Evolutionary conservation across 2,888 invertebrate species (phyloP), one percentile per base, ranked within the genome.

Genomic region (Pristionchus mayeri): DNA sequence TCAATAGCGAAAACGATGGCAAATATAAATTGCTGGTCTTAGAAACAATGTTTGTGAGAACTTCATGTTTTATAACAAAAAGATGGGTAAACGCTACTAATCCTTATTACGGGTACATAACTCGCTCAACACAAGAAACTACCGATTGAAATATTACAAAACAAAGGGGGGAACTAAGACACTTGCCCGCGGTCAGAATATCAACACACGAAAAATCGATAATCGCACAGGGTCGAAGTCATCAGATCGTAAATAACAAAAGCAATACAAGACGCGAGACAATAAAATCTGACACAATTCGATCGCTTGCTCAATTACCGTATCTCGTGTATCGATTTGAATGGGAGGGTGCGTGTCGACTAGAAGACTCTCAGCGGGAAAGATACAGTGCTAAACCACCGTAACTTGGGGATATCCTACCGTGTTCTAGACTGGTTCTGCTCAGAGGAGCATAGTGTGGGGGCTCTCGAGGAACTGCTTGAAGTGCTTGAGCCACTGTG

Each of bases 401-500:
- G 71, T 71, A 71, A n/a, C 24, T 6, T 21, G 71, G n/a, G 63
- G 63, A 50, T 50, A 76, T 50, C 76, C 71, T 71, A 67, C 67
- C 37, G 67, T 67, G n/a, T 50, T 18, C 27, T 50, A 18, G n/a
- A n/a, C n/a, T n/a, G n/a, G n/a, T n/a, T n/a, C n/a, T n/a, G 37
- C 67, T 86, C 96, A 98, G 92, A 98, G 95, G 88, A 99, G 95
- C 96, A 99, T 99, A 87, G 96, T 96, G 89, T 96, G 95, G 40
- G 99, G 99, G 93, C 97, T 96, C 94, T 98, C 98, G 88, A 99
- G 94, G 93, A 95, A 96, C 86, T 95, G 95, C 91, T 96, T 96
- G 94, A 99, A 97, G 82, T 96, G 96, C 91, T 96, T 95, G 92
- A 99, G 95, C 98, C 98, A 99, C 93, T 96, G 95, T 2, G 99